phyloP scores from a whole-genome alignment of 53 echinoderm and acorn worm species.

The Luidia sarsii region DNA sequence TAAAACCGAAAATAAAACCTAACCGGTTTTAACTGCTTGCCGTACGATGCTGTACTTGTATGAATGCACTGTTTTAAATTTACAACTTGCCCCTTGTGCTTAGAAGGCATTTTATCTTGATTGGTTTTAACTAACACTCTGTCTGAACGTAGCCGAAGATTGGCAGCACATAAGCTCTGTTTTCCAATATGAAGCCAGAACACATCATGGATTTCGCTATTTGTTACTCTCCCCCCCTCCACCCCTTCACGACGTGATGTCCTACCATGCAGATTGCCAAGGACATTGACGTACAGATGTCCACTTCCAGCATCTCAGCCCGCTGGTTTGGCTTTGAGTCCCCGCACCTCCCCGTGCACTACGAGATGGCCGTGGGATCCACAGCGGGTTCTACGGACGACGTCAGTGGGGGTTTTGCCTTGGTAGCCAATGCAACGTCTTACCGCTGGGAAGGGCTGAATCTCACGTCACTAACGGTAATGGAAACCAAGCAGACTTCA shows the following conservation, averaged over 20 bases:
- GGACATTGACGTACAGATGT: constrained; percentile 8
- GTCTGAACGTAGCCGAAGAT: no score
- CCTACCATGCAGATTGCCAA: background rate
- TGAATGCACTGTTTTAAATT: no score
- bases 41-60: no score
- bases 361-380: constrained; percentile 22
- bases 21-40: no score
- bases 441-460: background rate
- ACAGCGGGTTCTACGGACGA: background rate
- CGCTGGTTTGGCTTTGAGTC: constrained; percentile 34
- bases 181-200: no score
- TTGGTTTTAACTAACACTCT: no score
- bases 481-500: no score
- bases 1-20: no score
- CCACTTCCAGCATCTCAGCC: background rate
- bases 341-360: constrained; percentile 15
- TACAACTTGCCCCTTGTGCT: no score
- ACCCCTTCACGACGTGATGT: background rate
- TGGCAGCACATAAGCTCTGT: no score
- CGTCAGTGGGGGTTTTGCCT: constrained; percentile 1
- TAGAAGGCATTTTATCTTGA: no score
- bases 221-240: background rate
- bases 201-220: no score
- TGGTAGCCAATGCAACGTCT: constrained; percentile 5
- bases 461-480: constrained; percentile 12